These are phyloP conservation scores for Clostera curtula DNA, from an alignment of 2,888 invertebrate species.

Conservation along the genomic window DNA sequence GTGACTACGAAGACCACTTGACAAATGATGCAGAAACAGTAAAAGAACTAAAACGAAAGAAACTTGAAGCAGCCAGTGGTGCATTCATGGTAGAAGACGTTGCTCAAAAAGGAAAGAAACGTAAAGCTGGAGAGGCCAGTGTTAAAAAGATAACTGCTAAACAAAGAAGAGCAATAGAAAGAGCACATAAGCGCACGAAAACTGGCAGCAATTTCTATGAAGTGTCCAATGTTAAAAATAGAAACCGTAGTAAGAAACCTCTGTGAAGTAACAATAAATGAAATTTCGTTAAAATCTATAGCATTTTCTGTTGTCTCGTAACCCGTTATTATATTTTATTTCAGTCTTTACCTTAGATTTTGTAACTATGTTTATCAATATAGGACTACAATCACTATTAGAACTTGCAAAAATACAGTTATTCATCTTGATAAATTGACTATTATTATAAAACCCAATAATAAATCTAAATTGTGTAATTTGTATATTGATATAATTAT, in stretches of 20 bases:
- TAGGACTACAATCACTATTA: too few species aligned
- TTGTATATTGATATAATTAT: too few species aligned
- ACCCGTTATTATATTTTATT: constrained; percentile 6
- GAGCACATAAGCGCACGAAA: constrained; percentile 84
- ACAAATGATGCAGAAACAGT: constrained; percentile 61
- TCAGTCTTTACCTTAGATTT: neutral
- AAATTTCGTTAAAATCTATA: too few species aligned
- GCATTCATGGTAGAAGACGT: constrained; percentile 71
- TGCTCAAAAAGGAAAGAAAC: constrained; percentile 49
- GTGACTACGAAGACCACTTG: constrained; percentile 68
- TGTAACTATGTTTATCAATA: too few species aligned
- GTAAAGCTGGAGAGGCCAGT: constrained; percentile 30
- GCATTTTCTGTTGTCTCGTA: constrained; percentile 5
- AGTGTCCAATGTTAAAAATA: constrained; percentile 91
- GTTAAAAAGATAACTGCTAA: constrained; percentile 81
- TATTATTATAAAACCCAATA: too few species aligned
- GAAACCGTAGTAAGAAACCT: constrained; percentile 81
- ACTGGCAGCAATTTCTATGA: constrained; percentile 93
- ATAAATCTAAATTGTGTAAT: too few species aligned
- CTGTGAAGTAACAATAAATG: constrained; percentile 16
- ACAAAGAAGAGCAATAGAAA: constrained; percentile 82
- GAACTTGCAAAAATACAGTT: too few species aligned
- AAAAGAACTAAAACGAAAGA: constrained; percentile 61
- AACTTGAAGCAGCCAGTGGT: constrained; percentile 70
- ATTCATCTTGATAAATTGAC: too few species aligned